These are phyloP conservation scores for Lagenorhynchus albirostris DNA, from an alignment of 2,113 vertebrate genomes.

Conservation along the genomic window DNA sequence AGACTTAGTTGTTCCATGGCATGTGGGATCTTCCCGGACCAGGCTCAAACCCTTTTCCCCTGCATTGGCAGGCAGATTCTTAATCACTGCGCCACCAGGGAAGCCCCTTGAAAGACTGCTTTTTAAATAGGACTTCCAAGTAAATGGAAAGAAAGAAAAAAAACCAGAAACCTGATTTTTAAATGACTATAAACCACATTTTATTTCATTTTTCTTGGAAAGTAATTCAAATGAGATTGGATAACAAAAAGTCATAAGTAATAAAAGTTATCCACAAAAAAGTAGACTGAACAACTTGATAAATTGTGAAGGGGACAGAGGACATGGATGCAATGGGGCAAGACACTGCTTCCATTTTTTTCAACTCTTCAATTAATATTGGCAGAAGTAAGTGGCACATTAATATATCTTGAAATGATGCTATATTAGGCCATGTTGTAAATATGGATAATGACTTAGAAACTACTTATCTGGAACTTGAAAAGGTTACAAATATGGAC, in stretches of 20 bases:
- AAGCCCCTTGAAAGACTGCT: neutral
- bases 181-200: neutral
- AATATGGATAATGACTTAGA: slow-evolving; percentile 70
- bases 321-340: neutral
- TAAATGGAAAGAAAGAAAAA: neutral
- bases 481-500: slow-evolving; percentile 75
- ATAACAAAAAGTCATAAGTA: neutral
- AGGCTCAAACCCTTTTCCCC: too few relatives aligned
- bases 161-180: neutral
- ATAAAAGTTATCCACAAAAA: neutral
- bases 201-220: slow-evolving; percentile 11
- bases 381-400: slow-evolving; percentile 8
- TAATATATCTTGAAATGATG: slow-evolving; percentile 59
- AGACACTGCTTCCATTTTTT: neutral
- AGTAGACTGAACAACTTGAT: neutral
- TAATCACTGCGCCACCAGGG: too few relatives aligned
- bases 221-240: neutral
- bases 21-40: too few relatives aligned
- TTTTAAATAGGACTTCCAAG: neutral
- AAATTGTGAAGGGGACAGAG: neutral
- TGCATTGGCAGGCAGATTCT: too few relatives aligned
- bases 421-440: slow-evolving; percentile 58
- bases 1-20: too few relatives aligned
- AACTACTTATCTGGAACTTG: slow-evolving; percentile 69
- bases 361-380: slow-evolving; percentile 43